Percentiles rank a stretch among this genome's conserved stretches.
phyloP scores from a whole-genome alignment of 2,888 invertebrate genomes.

The Brenthis hecate region DNA sequence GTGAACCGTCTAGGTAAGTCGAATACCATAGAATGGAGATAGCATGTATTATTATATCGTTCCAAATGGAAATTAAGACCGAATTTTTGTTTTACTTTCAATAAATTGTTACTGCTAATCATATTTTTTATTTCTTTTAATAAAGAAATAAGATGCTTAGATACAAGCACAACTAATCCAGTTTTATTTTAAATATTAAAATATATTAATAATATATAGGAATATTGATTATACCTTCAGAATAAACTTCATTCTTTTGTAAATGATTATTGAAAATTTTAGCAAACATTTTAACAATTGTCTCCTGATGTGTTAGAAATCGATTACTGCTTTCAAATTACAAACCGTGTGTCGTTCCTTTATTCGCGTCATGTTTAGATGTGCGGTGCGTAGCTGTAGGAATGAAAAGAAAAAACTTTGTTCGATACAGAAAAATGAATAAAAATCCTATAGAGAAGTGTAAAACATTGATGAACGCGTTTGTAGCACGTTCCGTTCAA shows the following conservation, averaged over 20 bases:
- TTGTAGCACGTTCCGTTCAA: constrained; percentile 38
- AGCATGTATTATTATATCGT: too few relatives aligned
- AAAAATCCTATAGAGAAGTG: constrained; percentile 36
- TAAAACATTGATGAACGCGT: constrained; percentile 39
- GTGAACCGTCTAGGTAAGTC: not conserved
- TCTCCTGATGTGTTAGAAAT: constrained; percentile 17
- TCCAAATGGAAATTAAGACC: too few relatives aligned
- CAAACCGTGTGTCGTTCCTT: constrained; percentile 10
- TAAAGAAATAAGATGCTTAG: too few relatives aligned
- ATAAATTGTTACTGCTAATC: too few relatives aligned
- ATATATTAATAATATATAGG: too few relatives aligned
- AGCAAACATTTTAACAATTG: constrained; percentile 11
- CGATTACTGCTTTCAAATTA: constrained; percentile 22
- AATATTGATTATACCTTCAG: too few relatives aligned
- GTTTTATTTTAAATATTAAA: too few relatives aligned
- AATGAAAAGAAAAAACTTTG: constrained; percentile 34
- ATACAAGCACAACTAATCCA: too few relatives aligned
- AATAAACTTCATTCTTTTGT: not conserved
- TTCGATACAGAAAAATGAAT: constrained; percentile 35
- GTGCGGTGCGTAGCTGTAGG: constrained; percentile 30
- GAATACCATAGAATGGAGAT: too few relatives aligned
- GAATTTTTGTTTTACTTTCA: too few relatives aligned
- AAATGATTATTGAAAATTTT: constrained; percentile 3
- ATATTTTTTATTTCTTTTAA: too few relatives aligned
- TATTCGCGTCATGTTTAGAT: constrained; percentile 22